These are phyloP conservation scores for Oreochromis niloticus DNA, from an alignment of 2,113 vertebrate species.

Conservation along the genomic window DNA sequence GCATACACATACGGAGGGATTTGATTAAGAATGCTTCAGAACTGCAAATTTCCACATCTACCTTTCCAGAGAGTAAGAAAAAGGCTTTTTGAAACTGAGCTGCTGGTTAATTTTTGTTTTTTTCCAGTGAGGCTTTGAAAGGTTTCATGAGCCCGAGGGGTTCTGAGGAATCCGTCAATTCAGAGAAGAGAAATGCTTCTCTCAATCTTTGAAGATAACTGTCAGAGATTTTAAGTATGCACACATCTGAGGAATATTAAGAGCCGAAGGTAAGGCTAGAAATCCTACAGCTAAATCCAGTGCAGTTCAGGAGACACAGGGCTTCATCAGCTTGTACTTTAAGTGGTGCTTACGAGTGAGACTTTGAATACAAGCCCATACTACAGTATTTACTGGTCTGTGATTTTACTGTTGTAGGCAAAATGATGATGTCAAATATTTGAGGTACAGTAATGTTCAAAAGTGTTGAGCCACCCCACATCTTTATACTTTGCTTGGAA, in stretches of 20 bases:
- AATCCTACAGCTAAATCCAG: neutral
- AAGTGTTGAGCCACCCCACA: neutral
- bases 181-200: neutral
- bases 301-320: neutral
- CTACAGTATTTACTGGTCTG: neutral
- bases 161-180: neutral
- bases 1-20: neutral
- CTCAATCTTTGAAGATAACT: neutral
- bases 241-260: neutral
- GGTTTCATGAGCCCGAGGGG: neutral
- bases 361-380: neutral
- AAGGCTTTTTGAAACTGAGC: neutral
- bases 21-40: neutral
- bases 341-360: neutral
- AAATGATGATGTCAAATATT: neutral
- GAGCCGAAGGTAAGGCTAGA: neutral
- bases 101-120: neutral
- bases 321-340: neutral
- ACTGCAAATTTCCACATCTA: neutral
- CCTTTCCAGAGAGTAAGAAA: neutral
- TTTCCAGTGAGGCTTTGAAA: neutral
- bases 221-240: neutral
- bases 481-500: neutral
- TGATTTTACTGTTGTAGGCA: neutral
- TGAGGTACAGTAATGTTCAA: neutral